Percentiles rank a stretch among this genome's conserved stretches.
phyloP scores from a whole-genome alignment of 2,888 invertebrate genomes.

The Folsomia manolachei region DNA sequence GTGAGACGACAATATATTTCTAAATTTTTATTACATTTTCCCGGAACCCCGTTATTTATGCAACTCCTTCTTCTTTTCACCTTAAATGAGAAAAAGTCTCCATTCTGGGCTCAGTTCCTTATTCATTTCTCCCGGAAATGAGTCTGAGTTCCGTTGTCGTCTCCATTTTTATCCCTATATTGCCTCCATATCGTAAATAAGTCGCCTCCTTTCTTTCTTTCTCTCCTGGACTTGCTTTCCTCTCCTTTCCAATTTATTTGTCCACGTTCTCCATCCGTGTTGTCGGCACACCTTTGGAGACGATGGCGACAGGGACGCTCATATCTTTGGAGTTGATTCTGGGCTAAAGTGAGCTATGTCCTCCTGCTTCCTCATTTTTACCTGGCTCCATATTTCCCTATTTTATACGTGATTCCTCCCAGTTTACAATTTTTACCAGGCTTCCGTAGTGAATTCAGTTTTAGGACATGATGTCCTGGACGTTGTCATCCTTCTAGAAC shows the following conservation, averaged over 20 bases:
- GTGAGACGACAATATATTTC: no score
- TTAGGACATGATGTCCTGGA: no score
- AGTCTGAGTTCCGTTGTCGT: neutral
- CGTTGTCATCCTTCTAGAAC: no score
- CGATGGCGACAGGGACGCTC: neutral
- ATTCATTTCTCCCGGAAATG: neutral
- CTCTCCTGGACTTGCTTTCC: neutral
- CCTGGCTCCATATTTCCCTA: neutral
- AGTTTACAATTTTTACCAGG: no score
- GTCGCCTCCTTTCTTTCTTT: no score
- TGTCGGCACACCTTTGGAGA: no score
- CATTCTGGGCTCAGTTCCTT: no score
- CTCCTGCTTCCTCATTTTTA: neutral
- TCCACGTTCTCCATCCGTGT: no score
- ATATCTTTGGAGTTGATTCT: neutral
- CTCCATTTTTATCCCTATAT: neutral
- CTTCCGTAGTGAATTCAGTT: no score
- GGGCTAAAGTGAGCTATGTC: neutral
- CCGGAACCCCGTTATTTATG: no score
- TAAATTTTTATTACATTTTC: no score
- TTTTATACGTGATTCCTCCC: neutral
- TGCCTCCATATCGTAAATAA: neutral
- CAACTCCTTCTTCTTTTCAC: no score
- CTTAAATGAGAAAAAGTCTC: neutral
- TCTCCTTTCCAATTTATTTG: neutral